Conservation (phyloP, 2,797 vertebrate species). For the Leucoraja ocellata region DNA sequence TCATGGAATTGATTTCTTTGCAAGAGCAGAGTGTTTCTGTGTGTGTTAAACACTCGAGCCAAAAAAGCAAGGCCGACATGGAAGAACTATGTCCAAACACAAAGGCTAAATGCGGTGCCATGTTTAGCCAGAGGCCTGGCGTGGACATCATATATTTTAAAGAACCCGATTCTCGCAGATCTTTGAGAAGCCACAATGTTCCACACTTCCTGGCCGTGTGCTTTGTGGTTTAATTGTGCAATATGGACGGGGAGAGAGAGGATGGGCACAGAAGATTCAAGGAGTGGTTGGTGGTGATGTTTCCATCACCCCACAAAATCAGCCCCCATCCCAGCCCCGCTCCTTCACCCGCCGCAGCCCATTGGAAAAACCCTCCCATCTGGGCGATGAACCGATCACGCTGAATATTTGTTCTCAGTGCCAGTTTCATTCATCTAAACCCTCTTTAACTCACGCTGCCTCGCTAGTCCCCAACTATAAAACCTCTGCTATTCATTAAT, state of each 20-base stretch:
- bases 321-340: background rate
- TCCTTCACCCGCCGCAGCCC: background rate
- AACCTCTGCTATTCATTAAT: background rate
- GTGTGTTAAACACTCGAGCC: background rate
- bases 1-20: background rate
- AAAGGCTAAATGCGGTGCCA: constrained; percentile 33
- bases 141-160: constrained; percentile 23
- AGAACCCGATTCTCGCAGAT: background rate
- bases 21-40: background rate
- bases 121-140: constrained; percentile 3
- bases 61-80: constrained; percentile 8
- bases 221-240: background rate
- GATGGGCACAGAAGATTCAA: background rate
- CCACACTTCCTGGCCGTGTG: background rate
- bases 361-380: background rate
- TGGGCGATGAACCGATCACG: background rate
- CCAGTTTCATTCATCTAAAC: background rate
- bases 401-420: background rate
- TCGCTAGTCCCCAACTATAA: background rate
- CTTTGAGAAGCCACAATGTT: background rate
- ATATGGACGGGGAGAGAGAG: too few relatives aligned
- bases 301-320: too few relatives aligned
- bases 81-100: background rate
- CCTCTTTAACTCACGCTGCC: background rate
- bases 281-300: background rate